Conservation (phyloP, 2,888 invertebrate genomes). For the Osmoderma eremita region DNA sequence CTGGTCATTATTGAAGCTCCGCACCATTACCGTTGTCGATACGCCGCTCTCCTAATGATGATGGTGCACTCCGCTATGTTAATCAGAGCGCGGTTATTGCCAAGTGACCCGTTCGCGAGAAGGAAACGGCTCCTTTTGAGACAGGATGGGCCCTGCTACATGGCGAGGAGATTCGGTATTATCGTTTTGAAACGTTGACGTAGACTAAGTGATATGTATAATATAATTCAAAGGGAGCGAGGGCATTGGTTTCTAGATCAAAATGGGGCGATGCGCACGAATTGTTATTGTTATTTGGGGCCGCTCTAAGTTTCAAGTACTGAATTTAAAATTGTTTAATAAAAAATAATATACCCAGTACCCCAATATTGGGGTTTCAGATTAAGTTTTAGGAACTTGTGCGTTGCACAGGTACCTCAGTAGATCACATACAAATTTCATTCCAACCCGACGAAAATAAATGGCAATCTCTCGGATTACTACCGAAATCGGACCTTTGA, state of each 20-base stretch:
- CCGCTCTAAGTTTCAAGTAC: too few relatives aligned
- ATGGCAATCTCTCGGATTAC: too few relatives aligned
- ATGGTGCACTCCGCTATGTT: slow-evolving; percentile 41
- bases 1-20: slow-evolving; percentile 25
- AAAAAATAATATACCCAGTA: too few relatives aligned
- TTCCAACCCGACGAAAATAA: too few relatives aligned
- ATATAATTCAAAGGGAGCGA: background rate
- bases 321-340: too few relatives aligned
- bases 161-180: slow-evolving; percentile 25
- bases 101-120: slow-evolving; percentile 45
- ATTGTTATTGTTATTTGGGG: too few relatives aligned
- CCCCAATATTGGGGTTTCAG: too few relatives aligned
- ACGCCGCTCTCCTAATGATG: slow-evolving; percentile 18
- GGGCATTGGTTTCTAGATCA: background rate
- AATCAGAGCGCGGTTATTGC: slow-evolving; percentile 47
- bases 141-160: slow-evolving; percentile 35
- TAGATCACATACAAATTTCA: too few relatives aligned
- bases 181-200: slow-evolving; percentile 30
- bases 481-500: too few relatives aligned
- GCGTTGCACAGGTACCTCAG: too few relatives aligned
- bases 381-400: too few relatives aligned
- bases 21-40: slow-evolving; percentile 37
- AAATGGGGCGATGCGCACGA: too few relatives aligned
- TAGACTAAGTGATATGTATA: slow-evolving; percentile 1
- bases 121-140: slow-evolving; percentile 43